Evolutionary conservation across 1,140 invertebrate genomes (phyloP).

Genomic region (Danaus plexippus): DNA sequence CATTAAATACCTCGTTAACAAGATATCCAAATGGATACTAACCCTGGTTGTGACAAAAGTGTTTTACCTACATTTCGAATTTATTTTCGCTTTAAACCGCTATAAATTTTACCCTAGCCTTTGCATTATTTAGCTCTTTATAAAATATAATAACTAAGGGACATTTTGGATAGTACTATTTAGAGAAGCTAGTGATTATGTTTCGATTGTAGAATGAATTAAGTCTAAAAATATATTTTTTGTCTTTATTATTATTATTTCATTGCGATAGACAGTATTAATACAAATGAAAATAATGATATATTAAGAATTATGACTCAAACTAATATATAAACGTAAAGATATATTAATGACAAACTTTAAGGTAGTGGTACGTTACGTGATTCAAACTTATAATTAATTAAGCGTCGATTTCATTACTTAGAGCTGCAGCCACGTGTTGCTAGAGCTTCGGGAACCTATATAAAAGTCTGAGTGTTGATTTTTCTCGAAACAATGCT

Average conservation of each 20-base stretch:
- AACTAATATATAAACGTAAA: no score
- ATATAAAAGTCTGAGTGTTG: slow-evolving; percentile 53
- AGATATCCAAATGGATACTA: slow-evolving; percentile 30
- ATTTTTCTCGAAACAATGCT: slow-evolving; percentile 65
- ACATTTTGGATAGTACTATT: not conserved
- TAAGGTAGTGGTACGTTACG: no score
- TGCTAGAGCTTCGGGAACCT: slow-evolving; percentile 37
- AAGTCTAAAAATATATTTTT: no score
- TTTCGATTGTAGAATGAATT: no score
- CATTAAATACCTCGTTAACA: slow-evolving; percentile 37
- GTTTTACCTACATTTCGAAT: slow-evolving; percentile 40
- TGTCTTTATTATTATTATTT: not conserved
- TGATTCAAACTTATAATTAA: slow-evolving; percentile 28
- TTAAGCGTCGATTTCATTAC: slow-evolving; percentile 51
- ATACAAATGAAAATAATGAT: no score
- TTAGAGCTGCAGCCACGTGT: slow-evolving; percentile 52
- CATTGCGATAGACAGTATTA: not conserved
- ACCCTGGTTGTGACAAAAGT: slow-evolving; percentile 31
- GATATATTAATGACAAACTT: no score
- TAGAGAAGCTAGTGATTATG: no score
- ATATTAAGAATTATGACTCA: not conserved
- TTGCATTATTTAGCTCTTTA: slow-evolving; percentile 38
- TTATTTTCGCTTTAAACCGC: slow-evolving; percentile 34
- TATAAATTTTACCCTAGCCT: slow-evolving; percentile 33
- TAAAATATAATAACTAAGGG: slow-evolving; percentile 29